Base-by-base conservation (phyloP, 2,113 vertebrate genomes). In the Mugil cephalus region DNA sequence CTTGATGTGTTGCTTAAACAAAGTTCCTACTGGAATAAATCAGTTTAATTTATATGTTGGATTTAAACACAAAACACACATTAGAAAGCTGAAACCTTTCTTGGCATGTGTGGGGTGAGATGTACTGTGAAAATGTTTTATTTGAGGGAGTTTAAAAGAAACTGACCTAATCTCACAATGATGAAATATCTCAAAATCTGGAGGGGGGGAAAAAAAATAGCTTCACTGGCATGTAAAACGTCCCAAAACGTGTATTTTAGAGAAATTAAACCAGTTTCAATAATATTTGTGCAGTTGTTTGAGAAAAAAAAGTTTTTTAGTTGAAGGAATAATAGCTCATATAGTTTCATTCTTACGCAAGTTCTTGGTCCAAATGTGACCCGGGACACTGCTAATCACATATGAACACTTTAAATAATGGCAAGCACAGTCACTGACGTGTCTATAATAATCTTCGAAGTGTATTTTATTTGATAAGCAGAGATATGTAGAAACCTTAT, bases 401-500 rank as follows among this genome's bases (percentile, higher is more conserved):
- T 12, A 12, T 18, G 8, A 62, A 77, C 18, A 15, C 7, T n/a
- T 47, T 34, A 54, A 42, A 17, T 47, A 66, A 63, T 17, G 38
- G 56, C 47, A 59, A 85, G 43, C 55, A 62, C 52, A 55, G 62
- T 73, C 35, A 78, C 17, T 34, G 36, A 67, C 64, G 12, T 83
- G 48, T 62, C 19, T n/a, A n/a, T n/a, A 8, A 24, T 69, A 66
- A 65, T 14, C 13, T 77, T 24, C 42, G 4, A 64, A 60, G 19
- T 73, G 40, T 85, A 46, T 58, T 46, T 21, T 53, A 58, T 74
- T 79, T 74, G 17, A 62, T 58, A 34, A 69, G 21, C 48, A 46
- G 62, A 69, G 45, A 13, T 74, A 54, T 69, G 54, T 84, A 80
- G 71, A 74, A 79, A 78, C 46, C 47, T 79, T 30, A 39, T 76